Base-by-base conservation (phyloP, 1,140 invertebrate species). In the Drosophila melanica region DNA sequence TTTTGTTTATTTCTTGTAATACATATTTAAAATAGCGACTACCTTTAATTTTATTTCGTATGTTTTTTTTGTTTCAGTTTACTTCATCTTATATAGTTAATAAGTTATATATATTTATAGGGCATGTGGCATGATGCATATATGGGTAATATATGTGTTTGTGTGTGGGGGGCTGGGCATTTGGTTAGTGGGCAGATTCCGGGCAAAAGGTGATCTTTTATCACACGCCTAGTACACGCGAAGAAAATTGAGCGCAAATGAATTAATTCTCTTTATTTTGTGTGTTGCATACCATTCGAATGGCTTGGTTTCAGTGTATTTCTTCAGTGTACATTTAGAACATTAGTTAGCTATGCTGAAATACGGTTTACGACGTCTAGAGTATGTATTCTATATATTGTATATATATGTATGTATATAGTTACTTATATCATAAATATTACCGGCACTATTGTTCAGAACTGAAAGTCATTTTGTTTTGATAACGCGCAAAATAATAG, bases 21-120 rank as follows among this genome's bases (percentile, higher is more conserved):
- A 85, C 75, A 85, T 85, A 89, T 84, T 89, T 89, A 90, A 89
- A 89, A 89, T 89, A 89, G 77, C 84, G 80, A 90, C 84, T 89
- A 89, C 84, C 74, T 60, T 86, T 87, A 81, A 78, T 71, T 69
- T 89, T 86, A 69, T 71, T 69, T 75, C 73, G 57, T 74, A 60
- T 70, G 66, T 72, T 62, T 48, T 70, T 75, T 70, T 79, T 62
- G 62, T 75, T 82, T 65, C 59, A 42, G 50, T 82, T 85, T 85
- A 77, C 55, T 64, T 77, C 60, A 55, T 55, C 68, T 84, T 89
- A 80, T 84, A 75, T 90, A 85, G 70, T 69, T 90, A 90, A 76
- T 90, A 90, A 87, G 81, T 90, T 81, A 90, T 90, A 90, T 87
- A 87, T 89, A 89, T 89, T 77, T 84, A 87, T 89, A 89, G 81